Evolutionary conservation across 2,888 invertebrate species (phyloP).

Genomic region (Amblyjoppa proteus): DNA sequence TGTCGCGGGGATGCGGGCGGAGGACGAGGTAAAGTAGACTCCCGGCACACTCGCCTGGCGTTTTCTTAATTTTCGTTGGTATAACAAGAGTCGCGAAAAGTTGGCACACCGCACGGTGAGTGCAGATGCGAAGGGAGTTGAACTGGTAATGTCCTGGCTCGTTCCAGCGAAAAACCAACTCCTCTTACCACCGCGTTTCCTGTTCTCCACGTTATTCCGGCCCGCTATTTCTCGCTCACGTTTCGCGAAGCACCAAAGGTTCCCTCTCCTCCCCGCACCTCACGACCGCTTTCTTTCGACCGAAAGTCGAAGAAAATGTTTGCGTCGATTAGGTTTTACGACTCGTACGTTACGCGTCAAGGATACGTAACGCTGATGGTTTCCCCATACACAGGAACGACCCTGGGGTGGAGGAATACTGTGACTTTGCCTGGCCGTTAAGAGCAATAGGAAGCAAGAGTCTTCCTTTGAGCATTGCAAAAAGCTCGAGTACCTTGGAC

Average conservation of each 20-base stretch:
- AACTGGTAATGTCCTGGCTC: conserved; percentile 62
- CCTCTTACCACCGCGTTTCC: conserved; percentile 31
- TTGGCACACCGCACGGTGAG: conserved; percentile 47
- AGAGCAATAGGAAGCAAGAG: conserved; percentile 71
- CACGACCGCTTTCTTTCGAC: not conserved
- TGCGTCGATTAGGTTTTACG: conserved; percentile 74
- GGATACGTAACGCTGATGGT: conserved; percentile 65
- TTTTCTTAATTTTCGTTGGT: conserved; percentile 66
- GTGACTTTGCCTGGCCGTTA: conserved; percentile 72
- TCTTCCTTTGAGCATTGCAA: conserved; percentile 21
- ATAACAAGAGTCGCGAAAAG: conserved; percentile 69
- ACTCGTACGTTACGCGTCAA: conserved; percentile 64
- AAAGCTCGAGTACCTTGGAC: conserved; percentile 7
- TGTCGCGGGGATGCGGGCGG: conserved; percentile 26
- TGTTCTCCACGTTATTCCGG: conserved; percentile 46
- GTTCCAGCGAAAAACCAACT: conserved; percentile 56
- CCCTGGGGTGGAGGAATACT: conserved; percentile 6
- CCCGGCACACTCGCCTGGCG: conserved; percentile 47
- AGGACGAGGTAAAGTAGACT: conserved; percentile 42
- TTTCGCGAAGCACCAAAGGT: conserved; percentile 61
- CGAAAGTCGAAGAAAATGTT: conserved; percentile 66
- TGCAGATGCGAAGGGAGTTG: conserved; percentile 18
- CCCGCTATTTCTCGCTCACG: conserved; percentile 58
- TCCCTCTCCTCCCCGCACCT: conserved; percentile 23
- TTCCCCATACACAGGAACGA: conserved; percentile 69